Evolutionary conservation across 2,888 invertebrate genomes (phyloP).

Genomic region (Deilephila elpenor): DNA sequence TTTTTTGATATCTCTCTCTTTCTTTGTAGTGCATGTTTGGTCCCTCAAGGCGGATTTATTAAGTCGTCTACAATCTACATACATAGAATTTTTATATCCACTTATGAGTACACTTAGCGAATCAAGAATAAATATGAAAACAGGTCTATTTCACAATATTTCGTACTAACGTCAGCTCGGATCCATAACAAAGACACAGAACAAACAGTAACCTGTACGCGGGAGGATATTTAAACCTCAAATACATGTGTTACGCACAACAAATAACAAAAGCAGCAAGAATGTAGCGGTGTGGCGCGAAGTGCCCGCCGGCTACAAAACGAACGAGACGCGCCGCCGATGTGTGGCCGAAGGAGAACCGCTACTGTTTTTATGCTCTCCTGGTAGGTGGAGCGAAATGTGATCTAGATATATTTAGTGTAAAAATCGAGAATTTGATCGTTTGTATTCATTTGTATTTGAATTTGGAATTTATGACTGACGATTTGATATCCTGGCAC

Average conservation of each 20-base stretch:
- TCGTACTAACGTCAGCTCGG: not conserved
- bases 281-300: conserved; percentile 73
- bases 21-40: no score
- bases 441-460: no score
- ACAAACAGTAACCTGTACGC: conserved; percentile 59
- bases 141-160: no score
- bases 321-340: conserved; percentile 44
- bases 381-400: not conserved
- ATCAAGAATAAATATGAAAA: no score
- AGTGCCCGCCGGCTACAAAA: conserved; percentile 58
- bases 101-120: no score
- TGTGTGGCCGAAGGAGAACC: not conserved
- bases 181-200: conserved; percentile 40
- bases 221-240: conserved; percentile 18
- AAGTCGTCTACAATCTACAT: no score
- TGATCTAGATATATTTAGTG: not conserved
- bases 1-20: no score
- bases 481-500: no score
- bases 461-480: no score
- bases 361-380: conserved; percentile 11
- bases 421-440: not conserved
- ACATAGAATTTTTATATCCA: no score
- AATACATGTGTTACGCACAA: conserved; percentile 40
- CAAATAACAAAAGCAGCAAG: conserved; percentile 59
- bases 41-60: no score